These are phyloP conservation scores for Pygocentrus nattereri DNA, from an alignment of 2,797 vertebrate genomes.

Conservation along the genomic window DNA sequence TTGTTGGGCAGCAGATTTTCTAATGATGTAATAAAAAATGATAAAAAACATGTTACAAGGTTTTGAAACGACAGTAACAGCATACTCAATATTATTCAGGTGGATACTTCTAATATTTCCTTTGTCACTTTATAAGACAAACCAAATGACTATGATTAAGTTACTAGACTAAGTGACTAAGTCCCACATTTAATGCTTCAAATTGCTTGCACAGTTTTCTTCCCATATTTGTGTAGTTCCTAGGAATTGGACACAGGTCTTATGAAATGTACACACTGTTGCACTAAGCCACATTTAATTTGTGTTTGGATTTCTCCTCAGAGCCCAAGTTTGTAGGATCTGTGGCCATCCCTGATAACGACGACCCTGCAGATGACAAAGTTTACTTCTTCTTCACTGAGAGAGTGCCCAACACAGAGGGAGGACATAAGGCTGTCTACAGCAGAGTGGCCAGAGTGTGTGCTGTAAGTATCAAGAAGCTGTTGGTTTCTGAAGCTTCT, in stretches of 20 bases:
- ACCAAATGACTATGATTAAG: not conserved
- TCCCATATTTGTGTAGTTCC: not conserved
- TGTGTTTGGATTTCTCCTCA: conserved; percentile 58
- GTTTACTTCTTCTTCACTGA: conserved; percentile 98
- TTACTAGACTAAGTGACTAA: no score
- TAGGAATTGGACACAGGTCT: not conserved
- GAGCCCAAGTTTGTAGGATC: conserved; percentile 94
- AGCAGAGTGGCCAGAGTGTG: conserved; percentile 90
- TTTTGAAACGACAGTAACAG: no score
- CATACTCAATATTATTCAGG: no score
- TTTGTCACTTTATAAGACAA: not conserved
- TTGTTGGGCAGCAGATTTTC: no score
- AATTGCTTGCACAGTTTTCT: not conserved
- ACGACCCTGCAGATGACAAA: conserved; percentile 94
- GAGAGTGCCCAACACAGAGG: conserved; percentile 85
- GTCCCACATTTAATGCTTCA: not conserved
- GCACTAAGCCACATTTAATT: not conserved
- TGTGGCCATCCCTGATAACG: conserved; percentile 92
- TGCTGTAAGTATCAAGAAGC: conserved; percentile 78
- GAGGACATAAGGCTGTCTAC: conserved; percentile 83
- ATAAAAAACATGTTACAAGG: no score
- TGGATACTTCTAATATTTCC: not conserved
- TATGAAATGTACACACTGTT: not conserved
- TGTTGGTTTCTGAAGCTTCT: no score
- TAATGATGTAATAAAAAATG: no score